phyloP scores from a whole-genome alignment of 2,113 vertebrate species.

The Coreoperca whiteheadi region DNA sequence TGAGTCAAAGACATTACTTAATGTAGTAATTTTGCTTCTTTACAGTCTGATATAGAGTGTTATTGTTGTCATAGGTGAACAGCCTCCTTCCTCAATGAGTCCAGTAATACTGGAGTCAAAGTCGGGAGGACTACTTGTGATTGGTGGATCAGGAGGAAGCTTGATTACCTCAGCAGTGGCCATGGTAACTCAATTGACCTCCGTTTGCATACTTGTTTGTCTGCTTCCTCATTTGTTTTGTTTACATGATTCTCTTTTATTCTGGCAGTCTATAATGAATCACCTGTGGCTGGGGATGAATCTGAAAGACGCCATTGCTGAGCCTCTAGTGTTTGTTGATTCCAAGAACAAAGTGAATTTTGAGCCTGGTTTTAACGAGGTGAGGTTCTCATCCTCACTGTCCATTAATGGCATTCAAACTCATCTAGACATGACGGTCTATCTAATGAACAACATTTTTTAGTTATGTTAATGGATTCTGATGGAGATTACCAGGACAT shows the following conservation, averaged over 20 bases:
- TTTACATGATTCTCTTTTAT: conserved; percentile 13
- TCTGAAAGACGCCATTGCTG: conserved; percentile 83
- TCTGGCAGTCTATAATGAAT: conserved; percentile 87
- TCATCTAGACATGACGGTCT: not conserved
- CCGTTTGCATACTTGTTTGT: not conserved
- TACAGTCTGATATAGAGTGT: conserved; percentile 21
- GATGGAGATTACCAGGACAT: conserved; percentile 25
- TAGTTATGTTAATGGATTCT: conserved; percentile 24
- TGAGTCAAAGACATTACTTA: not conserved
- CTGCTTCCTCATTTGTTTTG: conserved; percentile 12
- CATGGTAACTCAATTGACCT: conserved; percentile 82
- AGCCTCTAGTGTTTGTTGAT: conserved; percentile 79
- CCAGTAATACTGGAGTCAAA: conserved; percentile 88
- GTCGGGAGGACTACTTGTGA: conserved; percentile 86
- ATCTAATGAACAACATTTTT: conserved; percentile 4
- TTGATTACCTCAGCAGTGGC: conserved; percentile 87
- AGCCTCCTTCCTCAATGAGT: conserved; percentile 93
- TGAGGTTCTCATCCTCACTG: conserved; percentile 44
- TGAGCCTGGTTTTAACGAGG: conserved; percentile 75
- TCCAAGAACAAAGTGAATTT: conserved; percentile 67
- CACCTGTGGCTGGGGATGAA: conserved; percentile 88
- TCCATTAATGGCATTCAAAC: conserved; percentile 4
- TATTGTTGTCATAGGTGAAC: conserved; percentile 84
- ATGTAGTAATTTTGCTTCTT: not conserved
- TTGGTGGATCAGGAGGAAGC: conserved; percentile 91